These are phyloP conservation scores for Trachelus troglodyta DNA, from an alignment of 2,888 invertebrate genomes.

Conservation along the genomic window DNA sequence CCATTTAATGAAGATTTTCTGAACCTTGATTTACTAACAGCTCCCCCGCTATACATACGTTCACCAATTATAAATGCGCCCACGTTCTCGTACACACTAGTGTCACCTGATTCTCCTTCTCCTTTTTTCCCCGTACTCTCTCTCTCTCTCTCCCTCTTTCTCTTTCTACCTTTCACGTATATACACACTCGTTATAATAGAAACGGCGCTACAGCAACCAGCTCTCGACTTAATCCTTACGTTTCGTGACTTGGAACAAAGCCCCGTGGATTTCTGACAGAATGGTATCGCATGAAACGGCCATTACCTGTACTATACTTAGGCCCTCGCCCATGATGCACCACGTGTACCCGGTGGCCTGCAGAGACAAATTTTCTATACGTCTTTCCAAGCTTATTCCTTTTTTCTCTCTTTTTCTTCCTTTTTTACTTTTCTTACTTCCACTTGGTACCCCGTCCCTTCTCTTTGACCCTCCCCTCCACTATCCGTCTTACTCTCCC, in stretches of 20 bases:
- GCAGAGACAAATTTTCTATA: conserved; percentile 2
- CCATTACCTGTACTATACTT: conserved; percentile 53
- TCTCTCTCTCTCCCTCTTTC: not conserved
- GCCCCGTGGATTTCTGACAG: conserved; percentile 65
- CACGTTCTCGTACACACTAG: conserved; percentile 18
- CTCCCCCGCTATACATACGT: conserved; percentile 29
- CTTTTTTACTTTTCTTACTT: not conserved
- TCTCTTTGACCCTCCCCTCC: not conserved
- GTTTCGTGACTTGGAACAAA: conserved; percentile 66
- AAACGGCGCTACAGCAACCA: conserved; percentile 26
- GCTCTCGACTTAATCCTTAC: conserved; percentile 62
- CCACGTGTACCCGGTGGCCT: conserved; percentile 21
- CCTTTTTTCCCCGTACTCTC: not conserved
- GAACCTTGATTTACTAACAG: conserved; percentile 37
- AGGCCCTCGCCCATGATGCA: conserved; percentile 13
- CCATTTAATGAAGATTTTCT: not conserved
- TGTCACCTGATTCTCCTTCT: not conserved
- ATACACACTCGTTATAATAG: not conserved
- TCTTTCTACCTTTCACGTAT: not conserved
- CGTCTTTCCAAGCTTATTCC: conserved; percentile 16
- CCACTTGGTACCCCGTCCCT: not conserved
- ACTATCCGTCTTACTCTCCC: not conserved
- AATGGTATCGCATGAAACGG: conserved; percentile 64
- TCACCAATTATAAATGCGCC: conserved; percentile 9
- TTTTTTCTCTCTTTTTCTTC: not conserved